A percentile compares a stretch with the other conserved stretches of the same genome.
These are phyloP conservation scores for Muscidifurax raptorellus DNA, from an alignment of 1,140 invertebrate species.

Conservation along the genomic window DNA sequence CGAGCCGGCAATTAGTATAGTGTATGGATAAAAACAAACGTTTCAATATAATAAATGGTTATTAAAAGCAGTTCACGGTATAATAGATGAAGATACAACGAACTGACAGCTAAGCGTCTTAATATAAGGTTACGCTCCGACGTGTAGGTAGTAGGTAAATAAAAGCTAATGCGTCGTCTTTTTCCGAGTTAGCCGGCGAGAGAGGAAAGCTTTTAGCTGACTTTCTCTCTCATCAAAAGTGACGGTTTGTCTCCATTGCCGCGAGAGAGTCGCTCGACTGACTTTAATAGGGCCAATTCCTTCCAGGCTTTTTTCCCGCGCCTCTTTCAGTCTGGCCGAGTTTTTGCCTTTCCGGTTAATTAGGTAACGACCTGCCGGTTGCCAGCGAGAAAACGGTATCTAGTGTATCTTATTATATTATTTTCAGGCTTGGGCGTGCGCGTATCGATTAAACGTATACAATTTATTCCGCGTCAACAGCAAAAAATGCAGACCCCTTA, in stretches of 20 bases:
- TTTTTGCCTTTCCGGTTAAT: background rate
- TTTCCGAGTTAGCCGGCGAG: conserved; percentile 1
- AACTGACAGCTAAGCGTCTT: too few species aligned
- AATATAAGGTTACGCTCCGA: too few species aligned
- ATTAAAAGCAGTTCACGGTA: too few species aligned
- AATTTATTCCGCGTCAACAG: background rate
- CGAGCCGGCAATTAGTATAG: too few species aligned
- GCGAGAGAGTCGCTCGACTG: background rate
- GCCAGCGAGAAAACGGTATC: background rate
- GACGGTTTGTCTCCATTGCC: conserved; percentile 8
- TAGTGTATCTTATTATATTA: background rate
- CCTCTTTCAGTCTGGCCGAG: background rate
- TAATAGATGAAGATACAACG: too few species aligned
- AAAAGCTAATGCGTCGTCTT: conserved; percentile 6
- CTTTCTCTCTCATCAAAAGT: conserved; percentile 13
- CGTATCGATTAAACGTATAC: background rate
- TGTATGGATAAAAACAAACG: too few species aligned
- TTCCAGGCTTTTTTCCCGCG: background rate
- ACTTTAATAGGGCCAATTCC: conserved; percentile 21
- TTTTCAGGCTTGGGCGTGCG: background rate
- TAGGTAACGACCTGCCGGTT: background rate
- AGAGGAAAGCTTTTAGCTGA: background rate
- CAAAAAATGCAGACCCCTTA: background rate
- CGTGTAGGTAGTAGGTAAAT: background rate
- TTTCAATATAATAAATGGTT: too few species aligned